A percentile compares a stretch with the other conserved stretches of the same genome.
These are phyloP conservation scores for Erythrolamprus reginae DNA, from an alignment of 2,113 vertebrate genomes.

Conservation along the genomic window DNA sequence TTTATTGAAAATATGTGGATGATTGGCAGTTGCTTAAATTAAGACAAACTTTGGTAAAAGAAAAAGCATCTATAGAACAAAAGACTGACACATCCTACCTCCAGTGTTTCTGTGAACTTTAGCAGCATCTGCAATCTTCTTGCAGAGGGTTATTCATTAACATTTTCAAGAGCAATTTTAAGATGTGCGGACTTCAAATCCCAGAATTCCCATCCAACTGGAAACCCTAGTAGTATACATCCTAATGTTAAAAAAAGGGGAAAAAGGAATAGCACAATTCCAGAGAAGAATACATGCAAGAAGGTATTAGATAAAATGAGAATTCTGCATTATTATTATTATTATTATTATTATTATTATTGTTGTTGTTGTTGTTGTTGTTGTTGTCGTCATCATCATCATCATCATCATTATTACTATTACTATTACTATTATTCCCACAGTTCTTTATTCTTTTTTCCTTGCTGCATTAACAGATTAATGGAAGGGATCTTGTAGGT, in stretches of 20 bases:
- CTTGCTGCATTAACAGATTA: background rate
- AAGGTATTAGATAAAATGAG: background rate
- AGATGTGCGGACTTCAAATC: background rate
- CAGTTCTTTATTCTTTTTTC: background rate
- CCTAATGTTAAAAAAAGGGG: background rate
- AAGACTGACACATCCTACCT: background rate
- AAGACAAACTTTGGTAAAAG: background rate
- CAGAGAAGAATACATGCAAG: background rate
- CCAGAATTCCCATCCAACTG: background rate
- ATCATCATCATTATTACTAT: too few relatives aligned
- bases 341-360: too few relatives aligned
- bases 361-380: too few relatives aligned
- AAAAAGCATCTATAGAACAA: background rate
- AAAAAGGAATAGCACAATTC: background rate
- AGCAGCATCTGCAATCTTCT: background rate
- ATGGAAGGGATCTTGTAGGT: too few relatives aligned
- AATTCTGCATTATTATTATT: background rate
- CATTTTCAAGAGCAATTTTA: background rate
- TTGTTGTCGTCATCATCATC: too few relatives aligned
- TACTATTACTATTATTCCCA: background rate
- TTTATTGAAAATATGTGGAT: constrained; percentile 24
- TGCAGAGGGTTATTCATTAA: background rate
- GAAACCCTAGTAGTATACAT: background rate
- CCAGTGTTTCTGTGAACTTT: background rate
- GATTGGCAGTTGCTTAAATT: background rate